These are phyloP conservation scores for Hypercompe scribonia DNA, from an alignment of 2,888 invertebrate genomes.

Conservation along the genomic window DNA sequence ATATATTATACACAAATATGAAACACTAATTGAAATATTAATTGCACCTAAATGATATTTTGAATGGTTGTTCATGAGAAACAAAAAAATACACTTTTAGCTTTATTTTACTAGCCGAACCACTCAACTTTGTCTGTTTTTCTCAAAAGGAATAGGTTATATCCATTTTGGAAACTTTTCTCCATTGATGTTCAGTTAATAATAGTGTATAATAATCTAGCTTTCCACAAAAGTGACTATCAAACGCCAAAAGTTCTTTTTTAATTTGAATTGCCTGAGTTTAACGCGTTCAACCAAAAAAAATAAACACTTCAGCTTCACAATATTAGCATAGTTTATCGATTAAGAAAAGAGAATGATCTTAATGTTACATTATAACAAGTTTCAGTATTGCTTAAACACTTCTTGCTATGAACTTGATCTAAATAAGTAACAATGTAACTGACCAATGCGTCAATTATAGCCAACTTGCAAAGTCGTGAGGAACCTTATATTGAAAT, in stretches of 20 bases:
- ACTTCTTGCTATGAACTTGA: constrained; percentile 35
- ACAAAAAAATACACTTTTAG: too few relatives aligned
- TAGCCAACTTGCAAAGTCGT: constrained; percentile 25
- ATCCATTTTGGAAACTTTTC: too few relatives aligned
- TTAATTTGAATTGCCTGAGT: not conserved
- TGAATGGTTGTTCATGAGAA: too few relatives aligned
- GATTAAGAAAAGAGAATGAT: not conserved
- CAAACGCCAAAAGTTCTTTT: too few relatives aligned
- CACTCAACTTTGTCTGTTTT: too few relatives aligned
- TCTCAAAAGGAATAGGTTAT: too few relatives aligned
- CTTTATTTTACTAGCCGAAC: too few relatives aligned
- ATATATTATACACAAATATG: too few relatives aligned
- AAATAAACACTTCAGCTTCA: not conserved
- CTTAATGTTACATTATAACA: not conserved
- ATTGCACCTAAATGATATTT: too few relatives aligned
- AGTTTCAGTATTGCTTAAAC: not conserved
- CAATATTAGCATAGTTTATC: not conserved
- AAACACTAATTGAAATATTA: too few relatives aligned
- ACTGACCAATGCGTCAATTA: constrained; percentile 25
- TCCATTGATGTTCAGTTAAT: not conserved
- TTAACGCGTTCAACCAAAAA: not conserved
- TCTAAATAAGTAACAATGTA: constrained; percentile 35
- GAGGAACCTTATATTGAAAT: constrained; percentile 10
- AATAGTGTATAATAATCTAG: too few relatives aligned
- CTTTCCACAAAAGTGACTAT: not conserved